A percentile compares a stretch with the other conserved stretches of the same genome.
phyloP scores from a whole-genome alignment of 2,888 invertebrate genomes.

The Rotaria socialis region DNA sequence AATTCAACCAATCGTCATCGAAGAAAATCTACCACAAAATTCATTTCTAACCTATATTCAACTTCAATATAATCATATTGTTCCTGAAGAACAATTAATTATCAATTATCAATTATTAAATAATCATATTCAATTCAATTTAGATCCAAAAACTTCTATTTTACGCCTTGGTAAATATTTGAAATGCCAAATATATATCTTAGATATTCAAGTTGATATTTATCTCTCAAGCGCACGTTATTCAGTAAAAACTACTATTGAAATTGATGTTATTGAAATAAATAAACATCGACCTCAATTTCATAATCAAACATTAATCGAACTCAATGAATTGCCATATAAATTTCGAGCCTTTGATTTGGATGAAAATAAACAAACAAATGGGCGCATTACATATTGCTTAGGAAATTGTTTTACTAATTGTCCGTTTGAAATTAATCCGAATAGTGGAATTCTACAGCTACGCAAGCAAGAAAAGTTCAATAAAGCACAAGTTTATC shows the following conservation, averaged over 20 bases:
- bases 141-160: neutral
- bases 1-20: neutral
- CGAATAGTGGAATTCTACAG: neutral
- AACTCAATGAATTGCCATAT: neutral
- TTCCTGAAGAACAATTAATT: neutral
- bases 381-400: neutral
- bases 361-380: neutral
- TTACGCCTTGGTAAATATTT: neutral
- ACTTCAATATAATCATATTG: neutral
- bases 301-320: neutral
- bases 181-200: neutral
- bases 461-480: neutral
- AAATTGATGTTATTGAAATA: neutral
- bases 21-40: neutral
- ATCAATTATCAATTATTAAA: neutral
- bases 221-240: neutral
- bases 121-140: neutral
- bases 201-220: constrained; percentile 1
- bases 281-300: neutral
- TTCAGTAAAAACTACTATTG: neutral
- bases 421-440: neutral
- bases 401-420: neutral
- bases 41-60: neutral
- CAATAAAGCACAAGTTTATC: neutral
- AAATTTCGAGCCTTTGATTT: constrained; percentile 7